Conservation (phyloP, 2,113 vertebrate genomes). For the Eupsittula cactorum region DNA sequence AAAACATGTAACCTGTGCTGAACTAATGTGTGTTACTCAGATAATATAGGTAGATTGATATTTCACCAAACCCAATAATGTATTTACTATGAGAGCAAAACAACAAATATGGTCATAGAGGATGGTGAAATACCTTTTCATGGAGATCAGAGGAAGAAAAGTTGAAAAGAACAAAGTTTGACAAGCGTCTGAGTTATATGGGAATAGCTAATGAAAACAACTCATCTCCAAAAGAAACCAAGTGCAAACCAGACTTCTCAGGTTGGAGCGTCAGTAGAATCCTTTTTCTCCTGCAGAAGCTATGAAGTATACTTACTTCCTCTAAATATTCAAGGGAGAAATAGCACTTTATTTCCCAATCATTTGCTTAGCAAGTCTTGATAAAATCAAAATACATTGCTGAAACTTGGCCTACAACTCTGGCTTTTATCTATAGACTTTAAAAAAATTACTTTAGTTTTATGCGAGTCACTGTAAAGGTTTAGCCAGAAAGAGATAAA, state of each 20-base stretch:
- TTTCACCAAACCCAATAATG: neutral
- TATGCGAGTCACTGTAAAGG: slow-evolving; percentile 45
- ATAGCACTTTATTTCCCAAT: slow-evolving; percentile 48
- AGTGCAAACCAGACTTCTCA: slow-evolving; percentile 17
- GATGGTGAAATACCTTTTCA: neutral
- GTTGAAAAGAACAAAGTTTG: neutral
- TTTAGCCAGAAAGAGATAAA: slow-evolving; percentile 52
- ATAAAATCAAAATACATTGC: slow-evolving; percentile 61
- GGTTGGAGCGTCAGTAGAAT: neutral
- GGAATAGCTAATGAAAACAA: slow-evolving; percentile 21
- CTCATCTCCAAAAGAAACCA: neutral
- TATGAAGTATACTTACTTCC: neutral
- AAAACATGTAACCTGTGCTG: neutral
- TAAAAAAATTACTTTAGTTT: neutral
- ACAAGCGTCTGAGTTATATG: neutral
- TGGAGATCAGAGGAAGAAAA: neutral
- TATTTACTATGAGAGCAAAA: neutral
- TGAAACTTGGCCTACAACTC: neutral
- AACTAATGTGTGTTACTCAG: neutral
- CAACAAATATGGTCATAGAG: neutral
- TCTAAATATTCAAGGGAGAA: slow-evolving; percentile 26
- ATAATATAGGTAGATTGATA: neutral
- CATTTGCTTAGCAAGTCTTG: neutral
- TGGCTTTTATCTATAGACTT: neutral
- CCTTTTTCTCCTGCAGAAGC: neutral